Base-by-base conservation (phyloP, 2,113 vertebrate genomes). In the Xerus inauris region DNA sequence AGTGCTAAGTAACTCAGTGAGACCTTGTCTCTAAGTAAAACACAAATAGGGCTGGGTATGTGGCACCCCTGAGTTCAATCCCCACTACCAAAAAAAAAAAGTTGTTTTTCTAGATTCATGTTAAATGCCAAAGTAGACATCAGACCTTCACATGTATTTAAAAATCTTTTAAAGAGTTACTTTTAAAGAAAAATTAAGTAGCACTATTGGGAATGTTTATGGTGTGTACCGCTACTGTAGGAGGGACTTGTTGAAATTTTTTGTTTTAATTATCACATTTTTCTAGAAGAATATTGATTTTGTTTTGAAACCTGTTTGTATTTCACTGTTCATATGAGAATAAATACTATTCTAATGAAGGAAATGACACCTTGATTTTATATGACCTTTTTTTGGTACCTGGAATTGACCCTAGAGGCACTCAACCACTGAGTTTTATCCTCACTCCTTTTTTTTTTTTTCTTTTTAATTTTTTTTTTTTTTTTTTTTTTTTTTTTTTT, bases 171-270 rank as follows among this genome's bases (percentile, higher is more conserved):
- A 16, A 35, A 67, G 87, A 90, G 30, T 6, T 72, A 35, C 30
- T 87, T 86, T 94, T 80, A 85, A 89, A 54, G 73, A 94, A 92
- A 86, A 82, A 42, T 28, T 67, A 71, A 83, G 4, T 75, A 75
- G 22, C n/a, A 94, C 0, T 82, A 65, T 71, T 5, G 28, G 42
- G 64, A 79, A 30, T 83, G 65, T 42, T 42, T 12, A 73, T 77
- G n/a, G 57, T 84, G 9, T 82, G 57, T n/a, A 42, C 89, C 38
- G n/a, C 24, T 94, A 40, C 45, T 87, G 87, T 51, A 47, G 85
- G 82, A 89, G 12, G 26, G 62, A 75, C 30, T 95, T 8, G 6
- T 2, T 71, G 42, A 47, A 38, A 69, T 62, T 79, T 51, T 62
- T 47, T 26, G 86, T 89, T 67, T 87, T 65, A 20, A 42, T 54